Conservation (phyloP, 2,888 invertebrate species). For the Pristionchus mayeri region DNA sequence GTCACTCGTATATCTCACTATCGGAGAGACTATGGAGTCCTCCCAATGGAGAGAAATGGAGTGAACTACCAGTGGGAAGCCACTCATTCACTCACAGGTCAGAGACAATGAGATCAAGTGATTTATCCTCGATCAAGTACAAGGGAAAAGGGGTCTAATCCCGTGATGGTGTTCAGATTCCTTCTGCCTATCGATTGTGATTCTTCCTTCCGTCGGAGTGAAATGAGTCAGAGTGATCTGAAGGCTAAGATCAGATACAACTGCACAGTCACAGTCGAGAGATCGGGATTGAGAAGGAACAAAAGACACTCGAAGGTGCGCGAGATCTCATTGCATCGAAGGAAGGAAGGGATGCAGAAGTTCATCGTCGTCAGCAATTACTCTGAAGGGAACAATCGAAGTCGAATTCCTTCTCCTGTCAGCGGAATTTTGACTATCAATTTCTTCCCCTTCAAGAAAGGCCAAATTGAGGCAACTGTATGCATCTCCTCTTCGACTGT, state of each 20-base stretch:
- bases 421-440: not conserved
- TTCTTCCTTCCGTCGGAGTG: not conserved
- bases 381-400: not conserved
- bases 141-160: too few relatives aligned
- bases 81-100: not conserved
- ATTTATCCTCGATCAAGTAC: not conserved
- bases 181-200: not conserved
- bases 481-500: not conserved
- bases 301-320: not conserved
- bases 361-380: not conserved
- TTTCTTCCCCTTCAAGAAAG: not conserved
- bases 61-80: not conserved
- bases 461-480: not conserved
- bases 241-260: not conserved
- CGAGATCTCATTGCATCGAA: not conserved
- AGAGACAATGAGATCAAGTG: too few relatives aligned
- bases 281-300: not conserved
- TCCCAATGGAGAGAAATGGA: not conserved
- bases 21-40: not conserved
- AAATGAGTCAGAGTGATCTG: too few relatives aligned
- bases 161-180: not conserved
- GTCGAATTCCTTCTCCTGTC: constrained; percentile 1
- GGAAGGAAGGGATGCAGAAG: not conserved
- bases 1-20: not conserved
- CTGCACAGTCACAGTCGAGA: not conserved